A percentile compares a stretch with the other conserved stretches of the same genome.
phyloP scores from a whole-genome alignment of 1,140 invertebrate species.

The Aleiodes sp. region DNA sequence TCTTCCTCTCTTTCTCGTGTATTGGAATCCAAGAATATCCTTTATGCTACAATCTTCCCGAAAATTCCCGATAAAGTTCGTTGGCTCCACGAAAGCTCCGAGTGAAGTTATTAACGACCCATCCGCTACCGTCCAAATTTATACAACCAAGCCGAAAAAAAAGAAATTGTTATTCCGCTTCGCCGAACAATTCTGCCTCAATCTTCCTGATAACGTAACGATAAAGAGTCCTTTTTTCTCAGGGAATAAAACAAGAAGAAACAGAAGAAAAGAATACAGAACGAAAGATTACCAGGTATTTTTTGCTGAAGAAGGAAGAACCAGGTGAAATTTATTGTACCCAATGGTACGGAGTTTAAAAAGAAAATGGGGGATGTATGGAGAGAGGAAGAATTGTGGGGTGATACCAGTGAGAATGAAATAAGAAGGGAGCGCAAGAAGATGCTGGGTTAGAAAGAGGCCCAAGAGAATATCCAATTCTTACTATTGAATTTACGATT shows the following conservation, averaged over 20 bases:
- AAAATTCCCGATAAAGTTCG: constrained; percentile 6
- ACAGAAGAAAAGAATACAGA: background rate
- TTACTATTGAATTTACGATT: background rate
- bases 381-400: background rate
- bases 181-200: background rate
- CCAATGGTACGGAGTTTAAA: background rate
- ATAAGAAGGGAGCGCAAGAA: background rate
- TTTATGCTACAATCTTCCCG: background rate
- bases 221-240: constrained; percentile 2
- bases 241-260: constrained; percentile 9
- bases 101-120: constrained; percentile 7
- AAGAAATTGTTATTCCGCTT: constrained; percentile 8
- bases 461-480: background rate
- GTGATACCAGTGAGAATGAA: background rate
- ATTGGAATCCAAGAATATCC: no score
- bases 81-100: background rate
- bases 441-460: background rate
- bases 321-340: constrained; percentile 18
- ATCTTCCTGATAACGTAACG: constrained; percentile 1
- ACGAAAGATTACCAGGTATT: background rate
- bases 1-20: background rate
- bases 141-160: background rate
- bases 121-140: constrained; percentile 13
- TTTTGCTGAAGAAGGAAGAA: background rate
- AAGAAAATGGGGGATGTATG: constrained; percentile 1